Conservation (phyloP, 1,140 invertebrate species). For the Drosophila baimaii region DNA sequence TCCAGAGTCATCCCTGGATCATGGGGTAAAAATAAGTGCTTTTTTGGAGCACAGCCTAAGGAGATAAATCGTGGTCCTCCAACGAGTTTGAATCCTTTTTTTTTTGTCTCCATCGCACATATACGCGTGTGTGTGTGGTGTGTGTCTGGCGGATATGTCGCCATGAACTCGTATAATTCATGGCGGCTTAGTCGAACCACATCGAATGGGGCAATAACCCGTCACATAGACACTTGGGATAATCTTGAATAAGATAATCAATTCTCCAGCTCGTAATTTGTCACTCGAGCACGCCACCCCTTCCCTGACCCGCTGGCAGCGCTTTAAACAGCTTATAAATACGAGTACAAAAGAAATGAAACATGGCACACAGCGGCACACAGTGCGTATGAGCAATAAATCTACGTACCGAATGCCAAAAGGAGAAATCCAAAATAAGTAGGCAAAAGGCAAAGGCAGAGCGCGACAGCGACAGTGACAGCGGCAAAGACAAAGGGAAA, state of each 20-base stretch:
- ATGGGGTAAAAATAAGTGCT: background rate
- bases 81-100: background rate
- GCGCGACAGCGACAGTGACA: conserved; percentile 10
- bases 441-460: conserved; percentile 21
- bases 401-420: conserved; percentile 44
- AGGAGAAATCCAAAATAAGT: conserved; percentile 49
- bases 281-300: conserved; percentile 28
- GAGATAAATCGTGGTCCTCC: background rate
- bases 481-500: conserved; percentile 18
- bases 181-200: conserved; percentile 46
- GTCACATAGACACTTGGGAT: conserved; percentile 47
- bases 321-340: conserved; percentile 63
- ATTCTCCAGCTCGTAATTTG: conserved; percentile 56
- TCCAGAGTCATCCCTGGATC: background rate
- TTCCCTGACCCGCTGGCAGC: conserved; percentile 25
- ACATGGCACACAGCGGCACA: conserved; percentile 34
- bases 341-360: conserved; percentile 49
- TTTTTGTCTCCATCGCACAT: background rate
- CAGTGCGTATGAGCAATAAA: conserved; percentile 76
- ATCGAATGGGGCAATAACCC: conserved; percentile 53
- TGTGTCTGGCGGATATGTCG: conserved; percentile 17
- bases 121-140: too few species aligned
- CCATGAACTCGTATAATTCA: conserved; percentile 47
- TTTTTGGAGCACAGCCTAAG: background rate
- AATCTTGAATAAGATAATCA: conserved; percentile 57